Evolutionary conservation across 2,888 invertebrate genomes (phyloP), one percentile per base, ranked within the genome.

Genomic region (Xylota segnis): DNA sequence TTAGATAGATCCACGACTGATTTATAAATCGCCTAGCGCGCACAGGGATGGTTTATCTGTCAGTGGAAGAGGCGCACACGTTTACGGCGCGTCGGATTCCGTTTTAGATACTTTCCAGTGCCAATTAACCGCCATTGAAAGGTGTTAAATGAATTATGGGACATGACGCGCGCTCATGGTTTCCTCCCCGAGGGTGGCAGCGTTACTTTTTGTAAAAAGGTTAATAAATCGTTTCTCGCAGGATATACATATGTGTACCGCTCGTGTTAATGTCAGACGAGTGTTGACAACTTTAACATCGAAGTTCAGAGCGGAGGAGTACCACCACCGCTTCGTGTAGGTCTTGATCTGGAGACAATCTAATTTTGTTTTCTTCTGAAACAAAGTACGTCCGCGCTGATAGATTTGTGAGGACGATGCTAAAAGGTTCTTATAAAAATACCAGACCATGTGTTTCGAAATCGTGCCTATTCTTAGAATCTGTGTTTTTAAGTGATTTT

Each of bases 71-170:
- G 59, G 56, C 59, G 52, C 74, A 61, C 52, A 16, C n/a, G 47
- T n/a, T 10, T 43, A 43, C 61, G 37, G n/a, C 14, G 61, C 34
- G 16, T 34, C 61, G 5, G 12, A 14, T 71, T 68, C 23, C 50
- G 40, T n/a, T 58, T 34, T 27, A 71, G 65, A 63, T 34, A 40
- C 70, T 75, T 79, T 70, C 43, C 86, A 86, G 45, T 52, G 61
- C 86, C 82, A 82, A 81, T 82, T 82, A 86, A 82, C 86, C 86
- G 63, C 86, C 63, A 86, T 76, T 77, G 76, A 82, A 82, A 72
- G 82, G 86, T 82, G 86, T 86, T 82, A 86, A 86, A 86, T 86
- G 82, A 86, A 68, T 82, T 82, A 86, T 86, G 82, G 82, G 65
- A 68, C 54, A 76, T 76, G 76, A 71, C 75, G 84, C 18, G 74